Evolutionary conservation across 2,888 invertebrate genomes (phyloP).

Genomic region (Dolomedes plantarius): DNA sequence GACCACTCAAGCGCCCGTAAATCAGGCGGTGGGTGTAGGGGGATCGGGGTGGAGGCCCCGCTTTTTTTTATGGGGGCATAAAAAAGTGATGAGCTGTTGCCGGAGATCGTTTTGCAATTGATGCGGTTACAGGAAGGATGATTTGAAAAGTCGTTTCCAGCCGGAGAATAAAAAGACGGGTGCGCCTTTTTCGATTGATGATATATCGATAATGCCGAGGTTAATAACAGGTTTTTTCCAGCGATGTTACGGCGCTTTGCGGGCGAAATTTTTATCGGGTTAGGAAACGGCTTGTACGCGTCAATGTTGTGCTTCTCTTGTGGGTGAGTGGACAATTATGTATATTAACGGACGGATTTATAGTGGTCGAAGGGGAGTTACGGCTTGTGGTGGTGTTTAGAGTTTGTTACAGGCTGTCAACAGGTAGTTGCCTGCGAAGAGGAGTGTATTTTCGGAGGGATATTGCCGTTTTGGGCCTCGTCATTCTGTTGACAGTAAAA

Average conservation of each 20-base stretch:
- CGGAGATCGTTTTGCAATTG: neutral
- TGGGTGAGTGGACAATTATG: too few species aligned
- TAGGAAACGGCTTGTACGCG: too few species aligned
- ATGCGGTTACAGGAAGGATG: neutral
- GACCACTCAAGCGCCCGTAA: slow-evolving; percentile 2
- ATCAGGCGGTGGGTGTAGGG: neutral
- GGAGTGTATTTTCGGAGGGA: too few species aligned
- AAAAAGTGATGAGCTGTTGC: slow-evolving; percentile 3
- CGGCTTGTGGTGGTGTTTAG: too few species aligned
- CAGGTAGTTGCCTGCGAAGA: too few species aligned
- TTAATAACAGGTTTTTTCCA: neutral
- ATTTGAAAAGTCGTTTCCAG: neutral
- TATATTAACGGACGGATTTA: too few species aligned
- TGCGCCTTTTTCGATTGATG: neutral
- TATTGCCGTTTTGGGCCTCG: too few species aligned
- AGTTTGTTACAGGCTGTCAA: too few species aligned
- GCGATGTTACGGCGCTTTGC: neutral
- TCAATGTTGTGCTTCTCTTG: too few species aligned
- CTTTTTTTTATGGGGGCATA: neutral
- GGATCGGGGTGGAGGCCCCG: neutral
- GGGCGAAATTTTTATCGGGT: neutral
- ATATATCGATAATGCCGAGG: neutral
- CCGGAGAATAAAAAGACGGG: neutral
- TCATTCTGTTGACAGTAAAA: too few species aligned
- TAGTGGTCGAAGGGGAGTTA: too few species aligned